phyloP scores from a whole-genome alignment of 2,888 invertebrate species.

The Idaea biselata region DNA sequence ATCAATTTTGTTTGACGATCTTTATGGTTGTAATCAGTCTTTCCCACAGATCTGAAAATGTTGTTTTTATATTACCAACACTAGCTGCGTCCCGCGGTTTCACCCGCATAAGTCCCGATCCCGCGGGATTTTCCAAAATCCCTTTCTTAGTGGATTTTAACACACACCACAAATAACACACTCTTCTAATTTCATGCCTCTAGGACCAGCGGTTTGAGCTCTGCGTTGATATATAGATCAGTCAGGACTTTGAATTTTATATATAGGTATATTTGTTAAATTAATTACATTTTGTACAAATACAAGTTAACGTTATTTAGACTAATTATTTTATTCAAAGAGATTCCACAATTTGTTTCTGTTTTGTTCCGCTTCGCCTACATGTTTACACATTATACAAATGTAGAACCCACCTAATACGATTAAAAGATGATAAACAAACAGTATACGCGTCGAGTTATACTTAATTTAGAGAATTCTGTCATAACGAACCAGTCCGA shows the following conservation, averaged over 20 bases:
- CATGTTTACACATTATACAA: slow-evolving; percentile 64
- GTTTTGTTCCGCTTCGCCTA: slow-evolving; percentile 56
- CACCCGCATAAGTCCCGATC: too few relatives aligned
- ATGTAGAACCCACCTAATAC: slow-evolving; percentile 59
- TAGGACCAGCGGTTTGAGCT: too few relatives aligned
- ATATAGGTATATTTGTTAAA: too few relatives aligned
- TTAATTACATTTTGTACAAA: not conserved
- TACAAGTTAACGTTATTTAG: not conserved
- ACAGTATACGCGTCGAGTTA: slow-evolving; percentile 54
- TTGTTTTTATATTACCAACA: slow-evolving; percentile 32
- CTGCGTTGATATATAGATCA: too few relatives aligned
- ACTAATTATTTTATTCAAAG: slow-evolving; percentile 18
- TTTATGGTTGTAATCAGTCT: slow-evolving; percentile 10
- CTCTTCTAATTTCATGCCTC: too few relatives aligned
- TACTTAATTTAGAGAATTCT: slow-evolving; percentile 34
- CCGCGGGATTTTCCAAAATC: too few relatives aligned
- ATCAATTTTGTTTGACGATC: slow-evolving; percentile 2
- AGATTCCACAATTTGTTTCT: slow-evolving; percentile 49
- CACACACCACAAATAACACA: too few relatives aligned
- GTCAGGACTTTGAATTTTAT: too few relatives aligned
- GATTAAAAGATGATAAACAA: slow-evolving; percentile 68
- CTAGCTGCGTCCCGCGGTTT: too few relatives aligned
- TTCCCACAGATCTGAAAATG: slow-evolving; percentile 10
- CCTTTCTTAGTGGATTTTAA: too few relatives aligned
- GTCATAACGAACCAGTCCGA: slow-evolving; percentile 36